phyloP scores from a whole-genome alignment of 2,888 invertebrate genomes.

The Lathronympha strigana region DNA sequence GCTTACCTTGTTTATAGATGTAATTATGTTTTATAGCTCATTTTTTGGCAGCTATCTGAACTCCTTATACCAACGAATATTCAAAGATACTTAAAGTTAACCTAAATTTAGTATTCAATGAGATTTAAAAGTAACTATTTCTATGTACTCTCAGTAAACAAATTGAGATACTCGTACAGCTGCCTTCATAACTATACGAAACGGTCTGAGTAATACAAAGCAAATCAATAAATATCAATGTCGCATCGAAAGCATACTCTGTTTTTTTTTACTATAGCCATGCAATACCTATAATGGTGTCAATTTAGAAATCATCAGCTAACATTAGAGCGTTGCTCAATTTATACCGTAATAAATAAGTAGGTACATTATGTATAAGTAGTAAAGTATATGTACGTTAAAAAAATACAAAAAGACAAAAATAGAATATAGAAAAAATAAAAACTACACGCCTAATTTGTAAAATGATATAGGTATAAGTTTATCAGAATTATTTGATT shows the following conservation, averaged over 20 bases:
- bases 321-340: too few relatives aligned
- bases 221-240: constrained; percentile 45
- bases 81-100: too few relatives aligned
- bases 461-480: too few relatives aligned
- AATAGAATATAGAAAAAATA: too few relatives aligned
- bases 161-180: not conserved
- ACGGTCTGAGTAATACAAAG: constrained; percentile 27
- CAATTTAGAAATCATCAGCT: constrained; percentile 46
- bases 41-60: not conserved
- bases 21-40: not conserved
- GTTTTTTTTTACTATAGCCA: constrained; percentile 36
- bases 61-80: not conserved
- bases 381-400: too few relatives aligned
- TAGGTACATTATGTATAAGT: not conserved
- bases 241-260: constrained; percentile 46
- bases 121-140: too few relatives aligned
- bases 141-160: too few relatives aligned
- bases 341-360: too few relatives aligned
- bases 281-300: constrained; percentile 43
- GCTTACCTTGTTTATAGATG: constrained; percentile 58
- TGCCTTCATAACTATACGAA: not conserved
- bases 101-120: too few relatives aligned
- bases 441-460: too few relatives aligned
- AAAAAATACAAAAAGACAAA: too few relatives aligned
- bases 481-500: too few relatives aligned